Conservation (phyloP, 2,797 vertebrate genomes). For the Coreius guichenoti region DNA sequence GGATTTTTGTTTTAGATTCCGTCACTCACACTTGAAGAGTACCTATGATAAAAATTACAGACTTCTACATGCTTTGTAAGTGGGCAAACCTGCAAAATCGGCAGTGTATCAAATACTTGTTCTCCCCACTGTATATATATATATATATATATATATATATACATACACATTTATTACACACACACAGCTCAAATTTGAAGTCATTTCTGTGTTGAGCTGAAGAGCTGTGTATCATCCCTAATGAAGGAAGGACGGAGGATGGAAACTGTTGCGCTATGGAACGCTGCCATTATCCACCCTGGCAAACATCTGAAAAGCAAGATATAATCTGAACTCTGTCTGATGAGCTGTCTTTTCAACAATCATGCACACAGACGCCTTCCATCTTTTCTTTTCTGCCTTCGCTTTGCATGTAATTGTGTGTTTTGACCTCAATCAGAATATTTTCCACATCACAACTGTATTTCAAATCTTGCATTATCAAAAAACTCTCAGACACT, state of each 20-base stretch:
- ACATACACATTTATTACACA: not conserved
- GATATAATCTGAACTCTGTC: conserved; percentile 13
- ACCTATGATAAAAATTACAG: too few relatives aligned
- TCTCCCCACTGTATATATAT: too few relatives aligned
- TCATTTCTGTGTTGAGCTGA: conserved; percentile 77
- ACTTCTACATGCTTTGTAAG: too few relatives aligned
- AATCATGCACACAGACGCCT: conserved; percentile 48
- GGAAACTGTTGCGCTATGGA: conserved; percentile 16
- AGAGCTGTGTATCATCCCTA: conserved; percentile 70
- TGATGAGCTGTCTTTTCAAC: conserved; percentile 17
- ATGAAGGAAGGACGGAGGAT: conserved; percentile 26
- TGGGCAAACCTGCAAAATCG: too few relatives aligned
- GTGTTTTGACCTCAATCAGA: conserved; percentile 45
- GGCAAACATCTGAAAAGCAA: conserved; percentile 20
- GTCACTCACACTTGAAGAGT: too few relatives aligned
- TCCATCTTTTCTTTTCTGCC: conserved; percentile 16
- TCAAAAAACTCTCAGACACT: conserved; percentile 29
- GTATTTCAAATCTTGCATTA: conserved; percentile 27
- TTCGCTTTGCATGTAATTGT: conserved; percentile 26
- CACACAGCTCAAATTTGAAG: conserved; percentile 71
- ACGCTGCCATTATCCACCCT: conserved; percentile 18
- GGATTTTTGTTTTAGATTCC: too few relatives aligned
- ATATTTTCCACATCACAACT: conserved; percentile 29
- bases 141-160: not conserved
- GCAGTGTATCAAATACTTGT: too few relatives aligned